Evolutionary conservation across 2,888 invertebrate genomes (phyloP), one percentile per base, ranked within the genome.

Genomic region (Patella caerulea): DNA sequence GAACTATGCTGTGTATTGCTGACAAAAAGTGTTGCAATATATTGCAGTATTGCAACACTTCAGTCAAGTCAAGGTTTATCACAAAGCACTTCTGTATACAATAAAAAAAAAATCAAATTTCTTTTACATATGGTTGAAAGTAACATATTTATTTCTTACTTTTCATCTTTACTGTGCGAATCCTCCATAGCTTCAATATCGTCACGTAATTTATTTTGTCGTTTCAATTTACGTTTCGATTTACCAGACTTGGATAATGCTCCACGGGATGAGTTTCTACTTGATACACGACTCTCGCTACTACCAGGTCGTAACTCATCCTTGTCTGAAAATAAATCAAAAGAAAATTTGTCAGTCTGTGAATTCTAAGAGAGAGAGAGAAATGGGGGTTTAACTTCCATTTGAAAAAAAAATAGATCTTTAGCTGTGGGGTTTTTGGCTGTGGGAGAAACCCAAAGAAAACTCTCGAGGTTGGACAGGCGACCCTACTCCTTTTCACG

Each of bases 251-350:
- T 79, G 9, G 83, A 81, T 1, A 74, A 74, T 3, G 79, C 72
- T 2, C 84, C 82, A 19, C 84, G 79, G 0, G 87, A 86, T 19
- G 88, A 87, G 56, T 83, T 85, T 3, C 85, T 81, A 74, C 86
- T 87, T 3, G 86, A 84, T 5, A 83, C 79, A 7, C 85, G 79
- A 65, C 88, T 89, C 72, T 88, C 88, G 4, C 75, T 79, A 12
- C 53, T 71, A 2, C 80, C 77, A 15, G 81, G 73, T 11, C 53
- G 71, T 12, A 52, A 52, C 14, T 86, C 86, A 53, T 85, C 83
- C 71, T 84, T 85, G 76, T 86, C 87, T 86, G 75, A 29, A 76
- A 73, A 45, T 3, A 15, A 71, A 15, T 29, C 15, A 24, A n/a
- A 65, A 0, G 45, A 45, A 45, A 45, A 34, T 5, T 34, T 34